Percentiles rank a stretch among this genome's conserved stretches.
These are phyloP conservation scores for Exephanes ischioxanthus DNA, from an alignment of 2,888 invertebrate genomes.

Conservation along the genomic window DNA sequence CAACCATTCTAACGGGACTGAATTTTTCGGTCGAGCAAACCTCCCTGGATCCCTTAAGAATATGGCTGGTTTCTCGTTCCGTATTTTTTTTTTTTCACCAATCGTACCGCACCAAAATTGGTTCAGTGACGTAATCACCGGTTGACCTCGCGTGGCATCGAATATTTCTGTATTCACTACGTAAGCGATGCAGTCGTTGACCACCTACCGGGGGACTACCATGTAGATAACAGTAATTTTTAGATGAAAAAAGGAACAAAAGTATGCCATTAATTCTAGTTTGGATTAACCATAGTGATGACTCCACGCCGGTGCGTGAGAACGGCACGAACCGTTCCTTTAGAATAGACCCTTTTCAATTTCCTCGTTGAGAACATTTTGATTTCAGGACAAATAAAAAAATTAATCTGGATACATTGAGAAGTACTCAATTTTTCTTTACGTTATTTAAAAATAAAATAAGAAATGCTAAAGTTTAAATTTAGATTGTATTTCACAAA, in stretches of 20 bases:
- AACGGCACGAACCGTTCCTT: too few species aligned
- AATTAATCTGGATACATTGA: too few species aligned
- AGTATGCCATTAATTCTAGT: too few species aligned
- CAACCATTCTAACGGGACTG: too few species aligned
- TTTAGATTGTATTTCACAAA: neutral
- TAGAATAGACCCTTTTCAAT: too few species aligned
- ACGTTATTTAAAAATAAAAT: too few species aligned
- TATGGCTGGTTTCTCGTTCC: conserved; percentile 10
- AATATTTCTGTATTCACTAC: conserved; percentile 27
- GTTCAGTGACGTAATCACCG: conserved; percentile 47
- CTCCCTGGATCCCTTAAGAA: neutral
- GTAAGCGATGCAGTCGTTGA: conserved; percentile 13
- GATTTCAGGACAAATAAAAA: too few species aligned
- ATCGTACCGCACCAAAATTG: conserved; percentile 40
- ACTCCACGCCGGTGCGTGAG: too few species aligned
- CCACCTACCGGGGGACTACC: neutral
- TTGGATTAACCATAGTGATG: too few species aligned
- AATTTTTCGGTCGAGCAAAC: too few species aligned
- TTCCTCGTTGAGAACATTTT: too few species aligned
- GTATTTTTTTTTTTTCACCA: conserved; percentile 41
- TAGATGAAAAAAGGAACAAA: neutral
- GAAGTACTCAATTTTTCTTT: too few species aligned
- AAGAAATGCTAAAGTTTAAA: neutral
- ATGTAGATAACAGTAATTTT: neutral
- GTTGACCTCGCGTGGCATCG: conserved; percentile 26